Evolutionary conservation across 2,797 vertebrate species (phyloP).

Genomic region (Oreochromis mossambicus): DNA sequence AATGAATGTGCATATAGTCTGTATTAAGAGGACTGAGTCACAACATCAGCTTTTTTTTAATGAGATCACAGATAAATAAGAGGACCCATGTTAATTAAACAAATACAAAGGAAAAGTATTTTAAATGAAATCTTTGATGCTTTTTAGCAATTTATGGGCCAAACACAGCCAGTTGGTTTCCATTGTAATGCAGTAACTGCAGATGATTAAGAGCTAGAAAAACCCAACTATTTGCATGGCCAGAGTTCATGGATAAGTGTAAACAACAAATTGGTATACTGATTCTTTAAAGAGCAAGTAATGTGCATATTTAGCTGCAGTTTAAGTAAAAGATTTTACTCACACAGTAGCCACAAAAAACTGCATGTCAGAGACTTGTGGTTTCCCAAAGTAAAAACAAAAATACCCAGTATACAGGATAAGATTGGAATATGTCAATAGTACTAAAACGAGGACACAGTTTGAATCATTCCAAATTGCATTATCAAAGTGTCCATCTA

Average conservation of each 20-base stretch:
- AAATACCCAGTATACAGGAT: neutral
- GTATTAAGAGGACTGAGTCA: neutral
- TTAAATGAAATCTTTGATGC: neutral
- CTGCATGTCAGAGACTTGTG: neutral
- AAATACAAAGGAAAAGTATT: neutral
- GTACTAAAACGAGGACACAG: neutral
- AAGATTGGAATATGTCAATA: neutral
- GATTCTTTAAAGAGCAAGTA: neutral
- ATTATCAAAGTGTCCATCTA: neutral
- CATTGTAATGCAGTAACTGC: neutral
- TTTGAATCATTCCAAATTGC: neutral
- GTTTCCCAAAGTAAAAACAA: neutral
- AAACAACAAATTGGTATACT: neutral
- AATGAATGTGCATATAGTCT: neutral
- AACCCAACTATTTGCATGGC: neutral
- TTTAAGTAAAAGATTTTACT: neutral
- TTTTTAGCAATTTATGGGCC: neutral
- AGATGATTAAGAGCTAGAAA: neutral
- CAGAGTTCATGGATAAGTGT: neutral
- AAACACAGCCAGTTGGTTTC: neutral
- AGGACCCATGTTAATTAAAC: neutral
- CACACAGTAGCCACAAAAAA: neutral
- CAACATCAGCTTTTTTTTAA: neutral
- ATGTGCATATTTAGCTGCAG: neutral
- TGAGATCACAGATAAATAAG: neutral